Conservation (phyloP, 1,140 invertebrate species). For the Drosophila yakuba region DNA sequence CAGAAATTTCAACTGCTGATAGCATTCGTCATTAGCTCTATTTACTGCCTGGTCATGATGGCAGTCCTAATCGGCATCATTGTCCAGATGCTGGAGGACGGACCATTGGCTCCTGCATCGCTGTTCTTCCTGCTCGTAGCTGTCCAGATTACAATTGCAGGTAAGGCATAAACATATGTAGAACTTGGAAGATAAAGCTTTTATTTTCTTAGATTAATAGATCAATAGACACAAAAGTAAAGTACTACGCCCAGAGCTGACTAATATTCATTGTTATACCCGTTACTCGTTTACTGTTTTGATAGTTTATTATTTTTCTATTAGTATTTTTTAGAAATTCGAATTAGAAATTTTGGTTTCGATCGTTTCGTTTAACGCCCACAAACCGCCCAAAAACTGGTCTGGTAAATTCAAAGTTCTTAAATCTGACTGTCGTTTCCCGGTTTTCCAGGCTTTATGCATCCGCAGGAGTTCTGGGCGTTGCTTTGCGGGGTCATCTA, state of each 20-base stretch:
- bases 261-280: too few relatives aligned
- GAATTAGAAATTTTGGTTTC: too few relatives aligned
- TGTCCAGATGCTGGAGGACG: conserved; percentile 92
- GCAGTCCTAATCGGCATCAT: conserved; percentile 95
- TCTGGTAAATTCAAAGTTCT: background rate
- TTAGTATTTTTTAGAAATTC: too few relatives aligned
- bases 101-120: conserved; percentile 91
- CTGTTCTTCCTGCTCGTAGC: conserved; percentile 90
- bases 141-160: conserved; percentile 88
- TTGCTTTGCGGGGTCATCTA: conserved; percentile 92
- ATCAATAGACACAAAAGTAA: too few relatives aligned
- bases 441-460: conserved; percentile 86
- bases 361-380: too few relatives aligned
- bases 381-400: too few relatives aligned
- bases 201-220: too few relatives aligned
- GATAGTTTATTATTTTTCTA: too few relatives aligned
- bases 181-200: too few relatives aligned
- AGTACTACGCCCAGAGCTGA: too few relatives aligned
- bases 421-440: background rate
- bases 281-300: too few relatives aligned
- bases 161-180: conserved; percentile 6
- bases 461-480: conserved; percentile 94
- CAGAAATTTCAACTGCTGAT: conserved; percentile 90
- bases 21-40: conserved; percentile 90
- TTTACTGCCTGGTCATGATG: conserved; percentile 96